Base-by-base conservation (phyloP, 2,113 vertebrate species). In the Zapornia atra region DNA sequence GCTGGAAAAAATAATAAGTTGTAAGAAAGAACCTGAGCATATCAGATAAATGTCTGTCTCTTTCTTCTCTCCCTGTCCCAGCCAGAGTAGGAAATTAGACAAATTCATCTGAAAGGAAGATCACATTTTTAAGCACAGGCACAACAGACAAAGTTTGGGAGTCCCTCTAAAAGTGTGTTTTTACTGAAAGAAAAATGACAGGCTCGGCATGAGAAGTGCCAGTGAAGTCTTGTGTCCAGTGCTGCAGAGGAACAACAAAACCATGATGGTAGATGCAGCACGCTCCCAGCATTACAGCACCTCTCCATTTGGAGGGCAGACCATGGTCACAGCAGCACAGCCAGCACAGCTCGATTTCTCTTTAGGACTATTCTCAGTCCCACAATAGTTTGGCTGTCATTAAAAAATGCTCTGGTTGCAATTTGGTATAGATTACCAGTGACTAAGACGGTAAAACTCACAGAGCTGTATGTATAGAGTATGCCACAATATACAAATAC, bases 181-280 rank as follows among this genome's bases (percentile, higher is more conserved):
- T 63, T 21, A 36, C 19, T 81, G 54, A 83, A 73, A 38, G 26
- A 72, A 12, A 81, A 88, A 69, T 3, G 0, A 51, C 34, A 22
- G 31, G 9, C 28, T 73, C 2, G 6, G 33, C 7, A 54, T 15
- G 34, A 51, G 31, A 73, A 63, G 12, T 33, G 11, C 10, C 36
- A 26, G 8, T 21, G 25, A 10, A n/a, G 13, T 25, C 11, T 44
- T 70, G 10, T 20, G 26, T 42, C 48, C 1, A 1, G 16, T 20
- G 21, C 42, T n/a, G 31, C 36, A 51, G 46, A 65, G 42, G 15
- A 88, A 36, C 46, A 60, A 31, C 36, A 46, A 56, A 71, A 9
- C 10, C 1, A 1, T 6, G 42, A 64, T 3, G 4, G 17, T 29
- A 56, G 61, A 11, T 76, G 64, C 10, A 38, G n/a, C 0, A 0